phyloP scores from a whole-genome alignment of 2,888 invertebrate genomes.

The Ypsolopha sequella region DNA sequence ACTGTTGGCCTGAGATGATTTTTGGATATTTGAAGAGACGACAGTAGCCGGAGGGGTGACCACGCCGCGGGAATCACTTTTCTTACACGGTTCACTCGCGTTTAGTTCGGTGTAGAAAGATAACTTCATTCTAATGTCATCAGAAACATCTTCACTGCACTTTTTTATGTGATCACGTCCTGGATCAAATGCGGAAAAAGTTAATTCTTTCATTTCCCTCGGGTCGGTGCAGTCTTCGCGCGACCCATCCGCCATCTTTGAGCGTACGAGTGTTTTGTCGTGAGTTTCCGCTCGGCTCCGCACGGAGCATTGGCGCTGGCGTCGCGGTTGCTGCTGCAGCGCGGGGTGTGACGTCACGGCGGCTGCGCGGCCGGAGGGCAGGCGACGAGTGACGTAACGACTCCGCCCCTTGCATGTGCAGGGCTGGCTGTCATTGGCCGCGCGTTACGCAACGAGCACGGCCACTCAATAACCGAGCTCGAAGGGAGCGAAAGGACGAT shows the following conservation, averaged over 20 bases:
- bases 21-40: constrained; percentile 36
- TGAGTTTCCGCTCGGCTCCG: constrained; percentile 42
- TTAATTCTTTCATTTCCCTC: constrained; percentile 68
- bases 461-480: constrained; percentile 54
- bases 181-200: constrained; percentile 65
- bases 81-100: constrained; percentile 66
- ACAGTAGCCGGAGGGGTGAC: constrained; percentile 41
- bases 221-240: constrained; percentile 73
- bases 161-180: constrained; percentile 67
- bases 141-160: constrained; percentile 58
- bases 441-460: constrained; percentile 59
- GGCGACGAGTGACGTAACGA: constrained; percentile 61
- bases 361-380: constrained; percentile 60
- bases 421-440: constrained; percentile 62
- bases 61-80: constrained; percentile 66
- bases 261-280: constrained; percentile 75
- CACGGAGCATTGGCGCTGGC: constrained; percentile 43
- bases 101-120: constrained; percentile 62
- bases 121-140: constrained; percentile 52
- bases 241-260: constrained; percentile 88
- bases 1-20: constrained; percentile 38
- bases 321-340: constrained; percentile 33
- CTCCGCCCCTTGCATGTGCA: constrained; percentile 66
- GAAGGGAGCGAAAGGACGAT: constrained; percentile 58
- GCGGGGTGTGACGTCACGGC: constrained; percentile 58